Evolutionary conservation across 2,797 vertebrate genomes (phyloP).

Genomic region (Bufotes viridis): DNA sequence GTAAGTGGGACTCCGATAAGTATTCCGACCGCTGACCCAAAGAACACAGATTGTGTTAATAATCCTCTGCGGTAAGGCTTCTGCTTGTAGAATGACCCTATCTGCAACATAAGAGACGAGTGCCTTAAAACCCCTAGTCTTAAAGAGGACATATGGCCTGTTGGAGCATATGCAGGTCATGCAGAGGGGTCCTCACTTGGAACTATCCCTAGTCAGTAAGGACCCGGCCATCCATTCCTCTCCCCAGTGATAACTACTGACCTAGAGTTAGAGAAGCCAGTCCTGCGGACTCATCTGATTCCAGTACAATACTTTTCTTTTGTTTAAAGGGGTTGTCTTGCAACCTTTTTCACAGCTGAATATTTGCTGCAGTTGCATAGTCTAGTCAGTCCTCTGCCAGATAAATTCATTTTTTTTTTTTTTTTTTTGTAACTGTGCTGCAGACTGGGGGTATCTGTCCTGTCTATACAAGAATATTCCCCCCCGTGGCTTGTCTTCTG

Average conservation of each 20-base stretch:
- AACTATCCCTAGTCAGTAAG: not conserved
- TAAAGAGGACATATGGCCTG: not conserved
- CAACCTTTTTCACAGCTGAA: no score
- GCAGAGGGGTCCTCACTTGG: not conserved
- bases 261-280: not conserved
- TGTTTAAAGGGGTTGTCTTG: no score
- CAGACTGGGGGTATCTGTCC: no score
- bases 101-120: not conserved
- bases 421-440: no score
- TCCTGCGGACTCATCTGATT: no score
- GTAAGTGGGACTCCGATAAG: not conserved
- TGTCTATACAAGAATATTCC: no score
- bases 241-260: not conserved
- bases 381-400: not conserved
- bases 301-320: no score
- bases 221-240: not conserved
- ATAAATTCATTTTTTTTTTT: no score
- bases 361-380: not conserved
- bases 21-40: not conserved
- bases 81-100: not conserved
- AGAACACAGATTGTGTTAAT: conserved; percentile 14
- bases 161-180: not conserved
- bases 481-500: not conserved
- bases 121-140: not conserved
- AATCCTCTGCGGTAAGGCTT: conserved; percentile 11